phyloP scores from a whole-genome alignment of 2,888 invertebrate species.

The Ischnura elegans region DNA sequence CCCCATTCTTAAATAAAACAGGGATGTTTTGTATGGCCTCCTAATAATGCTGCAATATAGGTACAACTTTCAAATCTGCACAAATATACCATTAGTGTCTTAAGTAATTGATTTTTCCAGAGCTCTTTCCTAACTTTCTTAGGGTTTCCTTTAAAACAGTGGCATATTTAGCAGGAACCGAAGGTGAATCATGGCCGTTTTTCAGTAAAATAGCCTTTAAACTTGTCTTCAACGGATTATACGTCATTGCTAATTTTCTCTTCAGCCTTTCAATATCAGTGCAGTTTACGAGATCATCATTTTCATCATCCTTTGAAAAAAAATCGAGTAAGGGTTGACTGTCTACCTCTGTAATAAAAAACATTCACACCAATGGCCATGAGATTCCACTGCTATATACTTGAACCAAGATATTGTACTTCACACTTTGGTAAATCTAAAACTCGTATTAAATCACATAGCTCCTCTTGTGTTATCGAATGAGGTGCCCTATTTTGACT shows the following conservation, averaged over 20 bases:
- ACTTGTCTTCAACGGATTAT: no score
- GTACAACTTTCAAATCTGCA: background rate
- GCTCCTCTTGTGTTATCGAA: background rate
- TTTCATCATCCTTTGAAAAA: background rate
- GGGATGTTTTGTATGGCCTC: no score
- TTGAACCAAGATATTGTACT: background rate
- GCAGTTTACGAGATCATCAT: background rate
- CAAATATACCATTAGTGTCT: background rate
- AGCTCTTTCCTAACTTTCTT: no score
- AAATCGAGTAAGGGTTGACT: background rate
- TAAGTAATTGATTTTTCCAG: background rate
- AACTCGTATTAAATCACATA: background rate
- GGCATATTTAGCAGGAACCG: no score
- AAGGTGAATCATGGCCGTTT: no score
- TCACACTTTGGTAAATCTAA: background rate
- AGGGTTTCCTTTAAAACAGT: no score
- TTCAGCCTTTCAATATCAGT: background rate
- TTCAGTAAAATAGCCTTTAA: no score
- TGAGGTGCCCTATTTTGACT: slow-evolving; percentile 12
- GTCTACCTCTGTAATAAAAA: no score
- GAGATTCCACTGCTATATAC: background rate
- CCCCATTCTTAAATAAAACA: no score
- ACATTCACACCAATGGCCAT: no score
- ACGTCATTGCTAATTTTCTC: no score
- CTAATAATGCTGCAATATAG: background rate